Percentiles rank a stretch among this genome's conserved stretches.
These are phyloP conservation scores for Sphaerophoria taeniata DNA, from an alignment of 2,888 invertebrate species.

Conservation along the genomic window DNA sequence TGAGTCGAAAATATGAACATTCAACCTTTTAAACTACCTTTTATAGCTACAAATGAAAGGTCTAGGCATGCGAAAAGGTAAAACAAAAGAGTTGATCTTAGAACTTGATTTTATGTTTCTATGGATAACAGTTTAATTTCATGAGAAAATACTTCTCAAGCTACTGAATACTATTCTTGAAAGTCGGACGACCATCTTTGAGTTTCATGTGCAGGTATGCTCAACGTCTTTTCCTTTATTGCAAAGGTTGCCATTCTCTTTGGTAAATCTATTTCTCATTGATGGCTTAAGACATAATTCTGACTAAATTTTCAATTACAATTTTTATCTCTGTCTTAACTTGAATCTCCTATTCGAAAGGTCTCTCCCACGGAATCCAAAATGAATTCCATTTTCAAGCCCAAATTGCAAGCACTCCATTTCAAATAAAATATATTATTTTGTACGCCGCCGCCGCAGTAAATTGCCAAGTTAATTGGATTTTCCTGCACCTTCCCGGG, in stretches of 20 bases:
- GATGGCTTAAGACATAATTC: constrained; percentile 14
- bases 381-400: constrained; percentile 19
- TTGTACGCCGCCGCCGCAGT: neutral
- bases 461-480: constrained; percentile 70
- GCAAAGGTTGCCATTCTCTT: neutral
- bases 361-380: constrained; percentile 29
- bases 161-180: too few relatives aligned
- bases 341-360: neutral
- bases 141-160: too few relatives aligned
- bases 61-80: neutral
- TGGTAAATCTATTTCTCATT: neutral
- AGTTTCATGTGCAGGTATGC: too few relatives aligned
- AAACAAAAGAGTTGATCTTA: neutral
- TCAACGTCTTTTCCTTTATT: neutral
- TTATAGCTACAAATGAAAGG: too few relatives aligned
- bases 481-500: constrained; percentile 53
- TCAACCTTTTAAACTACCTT: too few relatives aligned
- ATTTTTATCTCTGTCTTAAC: constrained; percentile 17
- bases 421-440: constrained; percentile 25
- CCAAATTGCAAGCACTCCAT: constrained; percentile 15
- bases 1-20: too few relatives aligned
- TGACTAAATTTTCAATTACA: constrained; percentile 23
- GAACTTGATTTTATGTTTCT: constrained; percentile 4
- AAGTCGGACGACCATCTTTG: too few relatives aligned
- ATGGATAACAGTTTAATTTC: too few relatives aligned